Conservation (phyloP, 2,113 vertebrate species). For the Hepsetus odoe region DNA sequence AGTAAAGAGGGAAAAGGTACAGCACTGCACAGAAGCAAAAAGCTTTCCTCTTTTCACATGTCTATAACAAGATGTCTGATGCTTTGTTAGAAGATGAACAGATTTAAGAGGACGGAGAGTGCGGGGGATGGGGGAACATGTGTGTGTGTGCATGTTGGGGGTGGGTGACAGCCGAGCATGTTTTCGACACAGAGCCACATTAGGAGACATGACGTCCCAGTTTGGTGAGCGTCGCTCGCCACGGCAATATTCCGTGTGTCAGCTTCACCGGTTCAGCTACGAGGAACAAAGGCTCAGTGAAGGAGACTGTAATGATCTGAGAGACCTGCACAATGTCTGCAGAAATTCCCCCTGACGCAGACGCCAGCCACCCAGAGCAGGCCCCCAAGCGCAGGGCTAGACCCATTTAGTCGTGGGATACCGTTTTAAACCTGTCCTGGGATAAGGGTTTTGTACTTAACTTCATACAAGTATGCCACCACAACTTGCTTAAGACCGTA, state of each 20-base stretch:
- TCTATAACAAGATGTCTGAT: conserved; percentile 54
- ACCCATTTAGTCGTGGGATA: no score
- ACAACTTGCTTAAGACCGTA: no score
- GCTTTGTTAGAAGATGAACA: conserved; percentile 56
- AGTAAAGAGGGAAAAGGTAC: conserved; percentile 25
- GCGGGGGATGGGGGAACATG: not conserved
- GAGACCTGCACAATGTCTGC: conserved; percentile 55
- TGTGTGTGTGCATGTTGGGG: not conserved
- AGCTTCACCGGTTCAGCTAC: conserved; percentile 42
- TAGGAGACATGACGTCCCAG: conserved; percentile 41
- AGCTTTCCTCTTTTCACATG: conserved; percentile 47
- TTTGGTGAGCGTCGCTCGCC: conserved; percentile 39
- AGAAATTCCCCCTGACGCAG: conserved; percentile 68
- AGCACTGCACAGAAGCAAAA: conserved; percentile 1
- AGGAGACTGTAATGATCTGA: conserved; percentile 62
- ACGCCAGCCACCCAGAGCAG: conserved; percentile 64
- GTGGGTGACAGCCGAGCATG: conserved; percentile 39
- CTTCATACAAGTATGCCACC: no score
- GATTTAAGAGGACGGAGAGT: conserved; percentile 47
- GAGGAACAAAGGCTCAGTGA: conserved; percentile 54
- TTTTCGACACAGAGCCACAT: conserved; percentile 43
- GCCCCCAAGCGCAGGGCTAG: conserved; percentile 44
- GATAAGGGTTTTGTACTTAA: no score
- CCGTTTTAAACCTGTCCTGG: no score
- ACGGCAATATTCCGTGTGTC: conserved; percentile 50